Conservation (phyloP, 2,797 vertebrate species). For the Novumbra hubbsi region DNA sequence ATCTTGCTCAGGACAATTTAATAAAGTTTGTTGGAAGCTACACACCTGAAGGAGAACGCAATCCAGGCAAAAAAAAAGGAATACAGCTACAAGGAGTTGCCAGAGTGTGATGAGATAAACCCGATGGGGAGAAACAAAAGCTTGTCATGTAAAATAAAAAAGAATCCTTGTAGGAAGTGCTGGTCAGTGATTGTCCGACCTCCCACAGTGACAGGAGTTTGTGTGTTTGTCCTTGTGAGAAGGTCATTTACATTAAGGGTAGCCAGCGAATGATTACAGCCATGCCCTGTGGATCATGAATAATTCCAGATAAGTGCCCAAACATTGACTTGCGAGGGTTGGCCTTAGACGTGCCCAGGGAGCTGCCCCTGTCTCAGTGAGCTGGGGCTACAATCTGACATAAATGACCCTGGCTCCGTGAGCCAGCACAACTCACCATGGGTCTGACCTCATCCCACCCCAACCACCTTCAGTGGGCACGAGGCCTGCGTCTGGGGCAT, state of each 20-base stretch:
- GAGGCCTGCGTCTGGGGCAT: conserved; percentile 16
- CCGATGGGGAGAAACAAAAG: too few species aligned
- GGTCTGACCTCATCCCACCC: conserved; percentile 4
- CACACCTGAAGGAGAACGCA: too few species aligned
- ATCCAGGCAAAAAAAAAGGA: too few species aligned
- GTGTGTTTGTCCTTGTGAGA: conserved; percentile 18
- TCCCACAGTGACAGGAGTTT: conserved; percentile 48
- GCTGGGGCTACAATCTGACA: conserved; percentile 30
- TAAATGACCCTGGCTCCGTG: conserved; percentile 29
- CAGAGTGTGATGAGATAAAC: conserved; percentile 12
- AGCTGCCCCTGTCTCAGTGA: conserved; percentile 26
- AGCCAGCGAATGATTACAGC: conserved; percentile 61
- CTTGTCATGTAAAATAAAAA: conserved; percentile 16
- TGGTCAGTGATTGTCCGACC: conserved; percentile 55
- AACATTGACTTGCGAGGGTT: conserved; percentile 48
- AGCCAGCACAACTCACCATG: conserved; percentile 25
- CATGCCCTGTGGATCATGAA: conserved; percentile 56
- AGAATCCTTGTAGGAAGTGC: conserved; percentile 51
- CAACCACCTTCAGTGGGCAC: not conserved
- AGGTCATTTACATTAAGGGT: conserved; percentile 46
- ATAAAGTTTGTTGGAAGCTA: too few species aligned
- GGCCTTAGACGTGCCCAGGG: conserved; percentile 22
- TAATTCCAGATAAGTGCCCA: conserved; percentile 58
- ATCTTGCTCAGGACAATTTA: too few species aligned
- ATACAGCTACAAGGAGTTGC: not conserved